Evolutionary conservation across 1,140 invertebrate species (phyloP).

Genomic region (Eufriesea mexicana): DNA sequence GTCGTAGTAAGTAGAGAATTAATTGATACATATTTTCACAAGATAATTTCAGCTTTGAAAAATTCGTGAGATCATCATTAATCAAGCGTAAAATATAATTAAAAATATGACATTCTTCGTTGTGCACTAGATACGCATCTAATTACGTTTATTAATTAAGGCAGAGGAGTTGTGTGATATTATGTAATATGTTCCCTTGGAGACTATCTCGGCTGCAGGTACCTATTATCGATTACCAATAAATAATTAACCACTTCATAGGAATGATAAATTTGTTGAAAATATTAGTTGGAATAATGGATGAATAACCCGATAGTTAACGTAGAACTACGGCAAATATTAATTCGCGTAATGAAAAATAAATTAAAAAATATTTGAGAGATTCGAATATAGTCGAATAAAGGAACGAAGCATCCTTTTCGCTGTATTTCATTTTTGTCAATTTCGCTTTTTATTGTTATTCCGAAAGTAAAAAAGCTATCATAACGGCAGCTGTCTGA

Average conservation of each 20-base stretch:
- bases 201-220: background rate
- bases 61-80: too few relatives aligned
- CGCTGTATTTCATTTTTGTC: too few relatives aligned
- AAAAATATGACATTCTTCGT: too few relatives aligned
- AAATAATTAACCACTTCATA: slow-evolving; percentile 2
- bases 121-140: background rate
- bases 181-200: background rate
- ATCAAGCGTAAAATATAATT: too few relatives aligned
- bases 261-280: background rate
- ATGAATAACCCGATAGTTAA: background rate
- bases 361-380: too few relatives aligned
- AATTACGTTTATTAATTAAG: slow-evolving; percentile 7
- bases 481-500: too few relatives aligned
- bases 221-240: slow-evolving; percentile 13
- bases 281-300: background rate
- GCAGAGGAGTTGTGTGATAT: background rate
- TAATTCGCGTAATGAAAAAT: too few relatives aligned
- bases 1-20: background rate
- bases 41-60: too few relatives aligned
- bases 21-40: background rate
- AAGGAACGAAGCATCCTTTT: too few relatives aligned
- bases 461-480: too few relatives aligned
- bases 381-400: too few relatives aligned
- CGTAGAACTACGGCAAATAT: background rate
- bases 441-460: too few relatives aligned